phyloP scores from a whole-genome alignment of 2,888 invertebrate genomes.

The Graphium colonna region DNA sequence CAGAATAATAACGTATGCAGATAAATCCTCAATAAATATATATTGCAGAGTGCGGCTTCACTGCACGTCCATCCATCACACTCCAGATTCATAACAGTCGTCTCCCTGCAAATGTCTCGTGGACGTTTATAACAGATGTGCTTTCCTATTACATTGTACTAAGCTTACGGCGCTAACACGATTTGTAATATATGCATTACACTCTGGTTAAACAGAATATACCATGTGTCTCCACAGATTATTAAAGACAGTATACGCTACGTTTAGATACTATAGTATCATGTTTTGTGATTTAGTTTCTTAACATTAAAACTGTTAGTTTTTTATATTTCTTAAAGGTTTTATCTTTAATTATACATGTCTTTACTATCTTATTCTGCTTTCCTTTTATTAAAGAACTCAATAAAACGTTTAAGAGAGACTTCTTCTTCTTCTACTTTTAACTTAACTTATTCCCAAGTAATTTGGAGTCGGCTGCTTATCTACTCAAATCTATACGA shows the following conservation, averaged over 20 bases:
- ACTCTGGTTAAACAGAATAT: neutral
- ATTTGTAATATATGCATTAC: neutral
- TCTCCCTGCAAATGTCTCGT: constrained; percentile 55
- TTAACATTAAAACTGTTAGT: too few relatives aligned
- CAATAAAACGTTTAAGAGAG: too few relatives aligned
- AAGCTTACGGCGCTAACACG: constrained; percentile 29
- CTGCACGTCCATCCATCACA: constrained; percentile 64
- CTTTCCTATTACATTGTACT: constrained; percentile 43
- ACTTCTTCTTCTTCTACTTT: too few relatives aligned
- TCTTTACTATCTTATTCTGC: too few relatives aligned
- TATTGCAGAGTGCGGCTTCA: constrained; percentile 35
- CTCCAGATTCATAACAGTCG: constrained; percentile 66
- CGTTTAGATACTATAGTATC: too few relatives aligned
- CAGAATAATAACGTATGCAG: constrained; percentile 11
- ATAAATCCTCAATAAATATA: constrained; percentile 34
- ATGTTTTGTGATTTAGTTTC: too few relatives aligned
- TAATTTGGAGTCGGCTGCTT: too few relatives aligned
- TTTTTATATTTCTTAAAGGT: too few relatives aligned
- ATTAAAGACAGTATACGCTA: neutral
- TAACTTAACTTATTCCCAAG: too few relatives aligned
- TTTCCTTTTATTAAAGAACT: too few relatives aligned
- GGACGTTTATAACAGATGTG: constrained; percentile 56
- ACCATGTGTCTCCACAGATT: neutral
- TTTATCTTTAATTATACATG: too few relatives aligned
- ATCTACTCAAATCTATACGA: too few relatives aligned